A percentile compares a stretch with the other conserved stretches of the same genome.
Conservation (phyloP, 53 echinoderm and acorn worm species). For the Luidia sarsii region DNA sequence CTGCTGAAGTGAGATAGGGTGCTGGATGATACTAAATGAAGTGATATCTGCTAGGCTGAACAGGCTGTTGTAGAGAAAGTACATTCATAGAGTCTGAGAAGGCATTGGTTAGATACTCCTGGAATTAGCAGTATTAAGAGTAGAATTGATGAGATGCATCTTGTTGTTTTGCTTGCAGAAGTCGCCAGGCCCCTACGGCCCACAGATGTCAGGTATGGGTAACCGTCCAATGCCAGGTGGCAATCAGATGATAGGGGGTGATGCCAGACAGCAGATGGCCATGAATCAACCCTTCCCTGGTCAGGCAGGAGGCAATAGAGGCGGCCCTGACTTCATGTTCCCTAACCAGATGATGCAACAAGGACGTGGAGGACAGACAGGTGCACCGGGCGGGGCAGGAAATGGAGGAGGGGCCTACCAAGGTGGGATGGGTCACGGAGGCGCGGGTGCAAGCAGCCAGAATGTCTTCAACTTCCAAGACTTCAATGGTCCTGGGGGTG, state of each 20-base stretch:
- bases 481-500: constrained; percentile 49
- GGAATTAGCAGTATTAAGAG: too few relatives aligned
- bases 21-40: too few relatives aligned
- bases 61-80: too few relatives aligned
- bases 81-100: too few relatives aligned
- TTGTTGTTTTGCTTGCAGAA: constrained; percentile 66
- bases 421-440: constrained; percentile 54
- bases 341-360: constrained; percentile 77
- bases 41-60: too few relatives aligned
- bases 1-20: too few relatives aligned
- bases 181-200: constrained; percentile 51
- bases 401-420: constrained; percentile 63
- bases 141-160: too few relatives aligned
- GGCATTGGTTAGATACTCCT: too few relatives aligned
- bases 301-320: constrained; percentile 47
- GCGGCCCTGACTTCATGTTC: constrained; percentile 69
- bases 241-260: constrained; percentile 52
- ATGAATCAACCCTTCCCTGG: constrained; percentile 80
- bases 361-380: constrained; percentile 48
- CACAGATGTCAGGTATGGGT: constrained; percentile 67
- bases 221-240: constrained; percentile 77
- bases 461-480: constrained; percentile 54
- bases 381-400: too few relatives aligned
- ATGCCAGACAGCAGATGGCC: constrained; percentile 31
- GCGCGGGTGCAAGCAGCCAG: constrained; percentile 1